phyloP scores from a whole-genome alignment of 2,797 vertebrate genomes.

The Naso thynnoides region DNA sequence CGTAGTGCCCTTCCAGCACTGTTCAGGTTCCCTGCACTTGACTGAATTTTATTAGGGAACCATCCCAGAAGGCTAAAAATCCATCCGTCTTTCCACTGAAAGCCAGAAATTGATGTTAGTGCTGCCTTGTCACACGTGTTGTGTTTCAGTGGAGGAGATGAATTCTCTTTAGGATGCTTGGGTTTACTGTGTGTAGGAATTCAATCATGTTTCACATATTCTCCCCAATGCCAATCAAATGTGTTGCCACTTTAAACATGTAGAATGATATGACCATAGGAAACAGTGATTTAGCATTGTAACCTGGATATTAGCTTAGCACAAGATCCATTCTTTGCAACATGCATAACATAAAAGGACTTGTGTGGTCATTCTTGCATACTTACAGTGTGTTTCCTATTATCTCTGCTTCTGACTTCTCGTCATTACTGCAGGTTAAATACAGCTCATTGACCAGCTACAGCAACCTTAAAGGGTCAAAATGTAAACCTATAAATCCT shows the following conservation, averaged over 20 bases:
- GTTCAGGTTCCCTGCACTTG: slow-evolving; percentile 59
- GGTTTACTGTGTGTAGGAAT: slow-evolving; percentile 62
- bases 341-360: no score
- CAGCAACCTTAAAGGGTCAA: no score
- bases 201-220: slow-evolving; percentile 63
- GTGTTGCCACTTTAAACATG: slow-evolving; percentile 34
- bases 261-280: slow-evolving; percentile 37
- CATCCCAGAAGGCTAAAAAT: slow-evolving; percentile 73
- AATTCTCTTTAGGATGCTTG: slow-evolving; percentile 66
- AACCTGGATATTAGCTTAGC: no score
- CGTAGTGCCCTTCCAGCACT: slow-evolving; percentile 30
- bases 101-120: slow-evolving; percentile 79
- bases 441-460: no score
- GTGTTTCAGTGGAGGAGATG: slow-evolving; percentile 66
- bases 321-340: no score
- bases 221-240: slow-evolving; percentile 57
- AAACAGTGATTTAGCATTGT: slow-evolving; percentile 5
- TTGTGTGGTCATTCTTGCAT: no score
- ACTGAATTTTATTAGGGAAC: slow-evolving; percentile 69
- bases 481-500: no score
- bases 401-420: no score
- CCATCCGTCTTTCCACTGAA: slow-evolving; percentile 72
- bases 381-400: no score
- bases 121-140: slow-evolving; percentile 72
- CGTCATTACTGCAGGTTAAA: no score